Conservation (phyloP, 2,113 vertebrate genomes). For the Mesocricetus auratus region DNA sequence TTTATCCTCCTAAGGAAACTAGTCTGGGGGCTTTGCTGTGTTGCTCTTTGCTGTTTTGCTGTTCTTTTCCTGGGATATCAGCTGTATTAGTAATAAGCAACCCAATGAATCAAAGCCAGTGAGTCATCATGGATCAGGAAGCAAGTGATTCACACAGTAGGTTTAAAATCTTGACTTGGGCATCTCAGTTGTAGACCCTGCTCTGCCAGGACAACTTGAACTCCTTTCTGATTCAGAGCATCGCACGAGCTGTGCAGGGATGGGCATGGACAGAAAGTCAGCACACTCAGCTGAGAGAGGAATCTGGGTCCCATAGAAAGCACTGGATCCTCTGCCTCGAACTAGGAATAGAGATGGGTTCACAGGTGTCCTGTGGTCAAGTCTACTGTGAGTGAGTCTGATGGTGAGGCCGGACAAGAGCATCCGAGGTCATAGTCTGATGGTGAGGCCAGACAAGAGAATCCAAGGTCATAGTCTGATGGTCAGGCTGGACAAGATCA, state of each 20-base stretch:
- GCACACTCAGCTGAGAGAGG: neutral
- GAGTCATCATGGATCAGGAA: slow-evolving; percentile 6
- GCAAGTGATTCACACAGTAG: neutral
- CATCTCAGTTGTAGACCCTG: neutral
- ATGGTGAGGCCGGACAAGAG: neutral
- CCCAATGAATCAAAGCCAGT: neutral
- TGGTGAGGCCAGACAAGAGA: too few relatives aligned
- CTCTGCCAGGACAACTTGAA: neutral
- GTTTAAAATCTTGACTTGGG: neutral
- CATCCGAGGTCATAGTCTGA: too few relatives aligned
- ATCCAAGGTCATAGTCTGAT: too few relatives aligned
- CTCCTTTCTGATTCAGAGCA: neutral
- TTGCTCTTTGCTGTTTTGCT: neutral
- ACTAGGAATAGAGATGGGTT: neutral
- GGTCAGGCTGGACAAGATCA: too few relatives aligned
- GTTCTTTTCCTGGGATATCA: neutral
- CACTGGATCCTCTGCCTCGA: neutral
- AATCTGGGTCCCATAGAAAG: neutral
- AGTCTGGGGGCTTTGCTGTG: neutral
- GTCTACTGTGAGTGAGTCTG: neutral
- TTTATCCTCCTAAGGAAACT: slow-evolving; percentile 29
- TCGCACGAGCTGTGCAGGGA: neutral
- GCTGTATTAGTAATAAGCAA: neutral
- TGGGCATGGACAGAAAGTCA: neutral
- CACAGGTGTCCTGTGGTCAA: neutral